Conservation (phyloP, 2,797 vertebrate species). For the Eurystomus glaucurus region DNA sequence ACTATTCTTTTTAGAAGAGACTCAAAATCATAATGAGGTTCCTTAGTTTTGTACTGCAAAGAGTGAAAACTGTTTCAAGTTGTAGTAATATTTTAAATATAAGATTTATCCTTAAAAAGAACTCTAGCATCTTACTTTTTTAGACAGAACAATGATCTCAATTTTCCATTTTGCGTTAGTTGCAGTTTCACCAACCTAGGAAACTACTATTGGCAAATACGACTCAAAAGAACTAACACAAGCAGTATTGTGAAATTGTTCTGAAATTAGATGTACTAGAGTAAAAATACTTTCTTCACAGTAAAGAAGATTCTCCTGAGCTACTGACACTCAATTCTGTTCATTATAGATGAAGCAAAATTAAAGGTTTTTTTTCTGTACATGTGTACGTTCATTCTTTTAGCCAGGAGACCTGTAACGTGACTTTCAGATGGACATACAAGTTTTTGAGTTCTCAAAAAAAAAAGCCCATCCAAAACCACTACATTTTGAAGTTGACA, state of each 20-base stretch:
- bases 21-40: neutral
- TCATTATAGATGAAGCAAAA: neutral
- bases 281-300: neutral
- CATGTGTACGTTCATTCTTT: neutral
- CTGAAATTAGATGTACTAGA: neutral
- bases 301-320: neutral
- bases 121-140: neutral
- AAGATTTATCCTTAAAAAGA: neutral
- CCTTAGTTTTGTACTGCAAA: neutral
- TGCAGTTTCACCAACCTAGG: neutral
- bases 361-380: neutral
- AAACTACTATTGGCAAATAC: neutral
- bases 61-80: neutral
- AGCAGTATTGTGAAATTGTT: neutral
- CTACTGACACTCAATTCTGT: neutral
- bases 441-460: neutral
- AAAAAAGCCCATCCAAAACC: neutral
- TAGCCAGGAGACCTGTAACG: neutral
- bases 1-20: neutral
- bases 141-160: neutral
- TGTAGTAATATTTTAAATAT: neutral
- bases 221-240: neutral
- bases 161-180: neutral
- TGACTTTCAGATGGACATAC: neutral
- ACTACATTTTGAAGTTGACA: neutral